phyloP scores from a whole-genome alignment of 2,888 invertebrate species.

The Trissonchulus latispiculum region DNA sequence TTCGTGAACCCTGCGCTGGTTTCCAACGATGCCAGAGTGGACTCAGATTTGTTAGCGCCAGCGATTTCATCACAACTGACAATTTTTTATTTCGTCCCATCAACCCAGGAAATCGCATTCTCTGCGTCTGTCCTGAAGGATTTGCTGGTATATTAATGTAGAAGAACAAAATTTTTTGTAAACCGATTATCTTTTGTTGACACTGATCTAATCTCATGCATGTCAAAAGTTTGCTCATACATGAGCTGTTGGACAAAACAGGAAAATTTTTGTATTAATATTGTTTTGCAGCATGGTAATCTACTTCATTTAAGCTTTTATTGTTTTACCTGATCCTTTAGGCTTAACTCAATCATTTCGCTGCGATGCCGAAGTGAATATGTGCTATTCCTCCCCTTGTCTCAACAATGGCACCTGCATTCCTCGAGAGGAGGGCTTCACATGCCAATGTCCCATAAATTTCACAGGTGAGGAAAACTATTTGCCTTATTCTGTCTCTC shows the following conservation, averaged over 20 bases:
- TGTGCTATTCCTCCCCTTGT: conserved; percentile 92
- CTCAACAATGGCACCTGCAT: conserved; percentile 72
- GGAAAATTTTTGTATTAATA: too few relatives aligned
- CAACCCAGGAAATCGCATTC: conserved; percentile 83
- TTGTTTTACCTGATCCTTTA: too few relatives aligned
- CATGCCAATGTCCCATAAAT: conserved; percentile 67
- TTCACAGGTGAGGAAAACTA: conserved; percentile 58
- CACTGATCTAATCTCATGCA: too few relatives aligned
- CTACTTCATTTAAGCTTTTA: too few relatives aligned
- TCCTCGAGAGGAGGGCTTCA: conserved; percentile 76
- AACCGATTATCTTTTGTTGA: too few relatives aligned
- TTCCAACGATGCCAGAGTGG: conserved; percentile 84
- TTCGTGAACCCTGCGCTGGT: conserved; percentile 84
- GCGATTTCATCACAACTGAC: conserved; percentile 74
- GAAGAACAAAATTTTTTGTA: too few relatives aligned
- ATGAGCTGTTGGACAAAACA: too few relatives aligned
- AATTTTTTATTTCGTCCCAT: conserved; percentile 85
- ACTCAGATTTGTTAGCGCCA: conserved; percentile 76
- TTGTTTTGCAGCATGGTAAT: too few relatives aligned
- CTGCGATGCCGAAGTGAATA: conserved; percentile 91
- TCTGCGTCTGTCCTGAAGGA: conserved; percentile 78
- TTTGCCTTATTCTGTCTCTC: neutral
- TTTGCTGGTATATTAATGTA: conserved; percentile 82
- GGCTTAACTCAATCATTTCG: too few relatives aligned
- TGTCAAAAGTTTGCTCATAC: too few relatives aligned